Conservation (phyloP, 2,113 vertebrate species). For the Edolisoma coerulescens region DNA sequence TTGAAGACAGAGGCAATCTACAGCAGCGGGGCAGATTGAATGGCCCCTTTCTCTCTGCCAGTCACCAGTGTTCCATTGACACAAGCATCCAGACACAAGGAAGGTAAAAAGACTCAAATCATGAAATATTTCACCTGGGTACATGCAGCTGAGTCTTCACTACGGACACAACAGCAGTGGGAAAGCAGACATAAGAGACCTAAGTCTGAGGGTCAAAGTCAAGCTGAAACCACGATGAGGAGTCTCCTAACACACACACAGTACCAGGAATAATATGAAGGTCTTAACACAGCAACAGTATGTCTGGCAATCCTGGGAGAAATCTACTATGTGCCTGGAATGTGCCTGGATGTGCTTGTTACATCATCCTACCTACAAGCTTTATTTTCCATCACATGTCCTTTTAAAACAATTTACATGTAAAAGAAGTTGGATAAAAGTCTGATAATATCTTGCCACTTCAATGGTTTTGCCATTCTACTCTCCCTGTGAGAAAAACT, state of each 20-base stretch:
- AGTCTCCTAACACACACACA: not conserved
- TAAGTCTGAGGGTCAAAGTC: not conserved
- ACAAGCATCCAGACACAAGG: not conserved
- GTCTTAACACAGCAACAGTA: not conserved
- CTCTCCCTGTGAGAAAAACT: not conserved
- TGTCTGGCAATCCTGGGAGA: not conserved
- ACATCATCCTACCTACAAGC: not conserved
- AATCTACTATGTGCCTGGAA: not conserved
- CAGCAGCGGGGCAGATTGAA: not conserved
- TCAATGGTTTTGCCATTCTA: not conserved
- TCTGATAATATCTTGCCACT: not conserved
- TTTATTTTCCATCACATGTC: not conserved
- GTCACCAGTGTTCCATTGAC: accelerated
- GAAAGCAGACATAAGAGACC: not conserved
- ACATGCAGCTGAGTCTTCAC: not conserved
- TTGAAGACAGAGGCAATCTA: not conserved
- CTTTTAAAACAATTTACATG: not conserved
- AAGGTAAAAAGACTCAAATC: not conserved
- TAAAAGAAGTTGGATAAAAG: not conserved
- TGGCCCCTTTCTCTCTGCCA: not conserved
- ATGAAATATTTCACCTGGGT: not conserved
- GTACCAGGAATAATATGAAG: not conserved
- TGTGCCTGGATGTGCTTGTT: not conserved
- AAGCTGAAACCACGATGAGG: not conserved
- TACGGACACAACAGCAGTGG: not conserved